Percentiles rank a stretch among this genome's conserved stretches.
phyloP scores from a whole-genome alignment of 1,140 invertebrate genomes.

The Zophobas morio region DNA sequence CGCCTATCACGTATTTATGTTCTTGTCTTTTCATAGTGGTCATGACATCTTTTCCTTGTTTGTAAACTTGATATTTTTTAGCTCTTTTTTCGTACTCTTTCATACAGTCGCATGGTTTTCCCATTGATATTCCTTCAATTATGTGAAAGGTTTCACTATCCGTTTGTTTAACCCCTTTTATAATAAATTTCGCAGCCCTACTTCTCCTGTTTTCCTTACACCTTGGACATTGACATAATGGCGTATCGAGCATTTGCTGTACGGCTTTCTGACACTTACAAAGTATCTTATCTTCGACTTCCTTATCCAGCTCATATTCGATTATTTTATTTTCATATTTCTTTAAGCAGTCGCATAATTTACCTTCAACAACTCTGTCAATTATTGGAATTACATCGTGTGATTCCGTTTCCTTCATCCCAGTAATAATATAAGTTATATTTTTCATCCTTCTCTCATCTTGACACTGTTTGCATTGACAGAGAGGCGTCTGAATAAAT shows the following conservation, averaged over 20 bases:
- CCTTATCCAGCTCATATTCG: not conserved
- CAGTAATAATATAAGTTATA: not conserved
- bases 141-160: no score
- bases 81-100: slow-evolving; percentile 44
- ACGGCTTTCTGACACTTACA: slow-evolving; percentile 1
- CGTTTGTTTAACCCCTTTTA: no score
- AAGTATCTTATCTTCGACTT: slow-evolving; percentile 8
- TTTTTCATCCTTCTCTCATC: slow-evolving; percentile 34
- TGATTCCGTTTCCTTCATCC: slow-evolving; percentile 11
- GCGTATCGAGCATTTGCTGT: not conserved
- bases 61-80: slow-evolving; percentile 46
- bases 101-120: slow-evolving; percentile 51
- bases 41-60: slow-evolving; percentile 48
- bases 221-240: slow-evolving; percentile 3
- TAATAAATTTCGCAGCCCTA: no score
- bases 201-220: no score
- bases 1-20: slow-evolving; percentile 57
- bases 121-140: not conserved
- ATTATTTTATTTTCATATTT: slow-evolving; percentile 49
- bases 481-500: slow-evolving; percentile 23
- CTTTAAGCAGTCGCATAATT: slow-evolving; percentile 52
- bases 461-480: slow-evolving; percentile 31
- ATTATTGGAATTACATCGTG: slow-evolving; percentile 49
- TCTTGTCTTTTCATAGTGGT: slow-evolving; percentile 49
- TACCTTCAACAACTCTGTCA: slow-evolving; percentile 40